phyloP scores from a whole-genome alignment of 2,113 vertebrate species.

The Pangasianodon gigas region DNA sequence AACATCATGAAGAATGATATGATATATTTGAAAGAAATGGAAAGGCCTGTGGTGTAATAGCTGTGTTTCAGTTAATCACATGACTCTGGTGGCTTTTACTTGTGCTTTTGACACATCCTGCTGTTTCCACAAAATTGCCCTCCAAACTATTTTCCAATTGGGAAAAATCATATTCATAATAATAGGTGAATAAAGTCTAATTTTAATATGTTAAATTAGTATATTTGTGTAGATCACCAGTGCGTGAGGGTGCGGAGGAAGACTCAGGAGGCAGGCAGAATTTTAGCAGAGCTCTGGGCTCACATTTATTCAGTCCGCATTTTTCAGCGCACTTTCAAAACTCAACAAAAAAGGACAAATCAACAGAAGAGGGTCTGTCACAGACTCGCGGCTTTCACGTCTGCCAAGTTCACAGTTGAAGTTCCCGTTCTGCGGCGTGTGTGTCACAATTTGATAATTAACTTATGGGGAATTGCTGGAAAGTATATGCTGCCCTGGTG shows the following conservation, averaged over 20 bases:
- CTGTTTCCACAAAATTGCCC: neutral
- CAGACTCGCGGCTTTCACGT: no score
- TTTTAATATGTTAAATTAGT: no score
- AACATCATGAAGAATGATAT: neutral
- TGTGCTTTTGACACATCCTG: neutral
- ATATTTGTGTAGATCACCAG: neutral
- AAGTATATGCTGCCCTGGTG: neutral
- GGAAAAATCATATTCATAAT: neutral
- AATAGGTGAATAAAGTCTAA: neutral
- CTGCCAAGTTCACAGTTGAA: no score
- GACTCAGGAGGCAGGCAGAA: no score
- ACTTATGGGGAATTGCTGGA: neutral
- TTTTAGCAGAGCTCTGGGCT: no score
- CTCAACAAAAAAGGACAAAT: no score
- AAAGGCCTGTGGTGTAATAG: neutral
- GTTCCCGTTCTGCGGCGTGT: no score
- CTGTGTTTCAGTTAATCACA: neutral
- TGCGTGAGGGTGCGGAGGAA: no score
- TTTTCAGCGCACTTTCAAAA: no score
- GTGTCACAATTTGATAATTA: neutral
- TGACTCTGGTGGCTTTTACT: neutral
- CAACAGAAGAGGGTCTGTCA: no score
- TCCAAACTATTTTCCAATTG: neutral
- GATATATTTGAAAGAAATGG: neutral
- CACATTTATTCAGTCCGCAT: no score